These are phyloP conservation scores for Cyrtodaria siliqua DNA, from an alignment of 2,888 invertebrate genomes.

Conservation along the genomic window DNA sequence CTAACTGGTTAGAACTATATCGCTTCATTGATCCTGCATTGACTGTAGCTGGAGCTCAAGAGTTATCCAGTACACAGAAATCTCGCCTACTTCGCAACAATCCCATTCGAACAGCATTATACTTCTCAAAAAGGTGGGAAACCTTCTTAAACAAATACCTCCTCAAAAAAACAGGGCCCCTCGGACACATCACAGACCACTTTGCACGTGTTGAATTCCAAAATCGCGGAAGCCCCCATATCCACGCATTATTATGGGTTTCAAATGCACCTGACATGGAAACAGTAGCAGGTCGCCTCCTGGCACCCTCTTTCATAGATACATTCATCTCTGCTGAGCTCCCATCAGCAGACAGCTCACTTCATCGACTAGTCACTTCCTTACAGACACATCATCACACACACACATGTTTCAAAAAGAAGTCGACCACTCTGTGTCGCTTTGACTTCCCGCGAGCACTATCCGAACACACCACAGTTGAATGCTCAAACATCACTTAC, in stretches of 20 bases:
- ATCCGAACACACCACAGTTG: too few species aligned
- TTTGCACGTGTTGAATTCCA: conserved; percentile 24
- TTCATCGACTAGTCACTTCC: too few species aligned
- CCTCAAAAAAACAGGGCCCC: neutral
- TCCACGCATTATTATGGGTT: conserved; percentile 28
- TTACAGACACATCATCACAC: conserved; percentile 7
- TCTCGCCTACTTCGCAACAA: conserved; percentile 20
- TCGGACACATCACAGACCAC: conserved; percentile 6
- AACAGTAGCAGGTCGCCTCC: conserved; percentile 12
- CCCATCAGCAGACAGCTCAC: neutral
- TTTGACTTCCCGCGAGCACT: conserved; percentile 32
- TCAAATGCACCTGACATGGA: conserved; percentile 21
- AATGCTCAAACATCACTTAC: too few species aligned
- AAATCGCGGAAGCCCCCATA: conserved; percentile 22
- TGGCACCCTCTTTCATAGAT: conserved; percentile 12
- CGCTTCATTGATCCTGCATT: conserved; percentile 25
- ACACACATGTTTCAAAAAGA: conserved; percentile 8
- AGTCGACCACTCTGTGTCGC: neutral
- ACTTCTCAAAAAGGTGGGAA: conserved; percentile 40
- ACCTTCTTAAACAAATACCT: conserved; percentile 9
- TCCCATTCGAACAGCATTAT: conserved; percentile 26
- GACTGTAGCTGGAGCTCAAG: conserved; percentile 8
- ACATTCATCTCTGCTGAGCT: conserved; percentile 16
- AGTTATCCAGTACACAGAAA: conserved; percentile 9
- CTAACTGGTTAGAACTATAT: conserved; percentile 30